Evolutionary conservation across 2,888 invertebrate genomes (phyloP).

Genomic region (Melanostoma scalare): DNA sequence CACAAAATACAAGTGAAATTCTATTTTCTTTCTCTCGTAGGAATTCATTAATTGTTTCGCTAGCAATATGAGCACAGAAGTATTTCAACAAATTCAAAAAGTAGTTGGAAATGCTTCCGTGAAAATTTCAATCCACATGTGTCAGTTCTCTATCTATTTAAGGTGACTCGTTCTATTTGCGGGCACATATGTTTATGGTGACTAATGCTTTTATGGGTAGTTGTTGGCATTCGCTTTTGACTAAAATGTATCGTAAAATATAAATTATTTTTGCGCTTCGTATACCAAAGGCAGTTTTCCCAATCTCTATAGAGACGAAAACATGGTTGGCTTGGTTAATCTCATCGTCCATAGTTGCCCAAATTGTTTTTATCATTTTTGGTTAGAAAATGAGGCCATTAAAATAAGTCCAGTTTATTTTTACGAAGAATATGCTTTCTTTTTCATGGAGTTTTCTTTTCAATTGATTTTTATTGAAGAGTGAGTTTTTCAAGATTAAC

Average conservation of each 20-base stretch:
- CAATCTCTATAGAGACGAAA: background rate
- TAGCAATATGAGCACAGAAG: background rate
- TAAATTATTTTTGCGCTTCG: constrained; percentile 1
- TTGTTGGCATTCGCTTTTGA: constrained; percentile 28
- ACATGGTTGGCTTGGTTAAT: no score
- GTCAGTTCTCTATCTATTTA: constrained; percentile 33
- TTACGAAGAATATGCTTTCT: no score
- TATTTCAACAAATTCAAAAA: background rate
- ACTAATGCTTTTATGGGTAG: constrained; percentile 29
- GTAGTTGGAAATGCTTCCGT: constrained; percentile 22
- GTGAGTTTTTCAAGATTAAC: no score
- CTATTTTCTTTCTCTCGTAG: background rate
- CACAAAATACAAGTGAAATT: background rate
- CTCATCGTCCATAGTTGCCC: background rate
- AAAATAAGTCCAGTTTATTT: no score
- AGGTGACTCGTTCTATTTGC: constrained; percentile 29
- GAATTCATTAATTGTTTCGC: constrained; percentile 5
- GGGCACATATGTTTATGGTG: constrained; percentile 20
- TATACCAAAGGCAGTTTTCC: constrained; percentile 3
- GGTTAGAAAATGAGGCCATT: no score
- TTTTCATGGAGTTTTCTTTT: no score
- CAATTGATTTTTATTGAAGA: no score
- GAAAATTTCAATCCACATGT: constrained; percentile 25
- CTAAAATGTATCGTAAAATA: constrained; percentile 26
- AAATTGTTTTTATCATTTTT: no score